phyloP scores from a whole-genome alignment of 2,888 invertebrate species.

The Hydraecia micacea region DNA sequence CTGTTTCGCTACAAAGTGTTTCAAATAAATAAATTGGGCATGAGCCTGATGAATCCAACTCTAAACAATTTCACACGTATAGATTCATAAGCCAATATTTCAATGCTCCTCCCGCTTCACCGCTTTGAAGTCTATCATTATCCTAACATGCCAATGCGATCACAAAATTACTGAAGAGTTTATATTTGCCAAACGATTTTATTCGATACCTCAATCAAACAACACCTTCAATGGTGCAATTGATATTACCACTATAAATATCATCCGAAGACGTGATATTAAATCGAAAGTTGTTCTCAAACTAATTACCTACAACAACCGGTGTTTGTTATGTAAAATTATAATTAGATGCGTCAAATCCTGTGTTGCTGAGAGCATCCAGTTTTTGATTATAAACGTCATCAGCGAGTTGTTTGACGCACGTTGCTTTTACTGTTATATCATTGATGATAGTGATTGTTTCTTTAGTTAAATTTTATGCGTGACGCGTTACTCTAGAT shows the following conservation, averaged over 20 bases:
- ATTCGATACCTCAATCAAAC: conserved; percentile 2
- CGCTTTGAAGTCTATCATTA: background rate
- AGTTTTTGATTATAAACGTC: conserved; percentile 61
- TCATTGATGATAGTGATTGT: conserved; percentile 35
- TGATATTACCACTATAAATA: conserved; percentile 52
- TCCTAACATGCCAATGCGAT: background rate
- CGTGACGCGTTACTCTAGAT: background rate
- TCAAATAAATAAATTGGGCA: background rate
- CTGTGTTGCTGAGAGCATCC: conserved; percentile 67
- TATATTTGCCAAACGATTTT: conserved; percentile 15
- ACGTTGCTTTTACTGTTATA: conserved; percentile 49
- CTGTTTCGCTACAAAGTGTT: background rate
- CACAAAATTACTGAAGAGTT: background rate
- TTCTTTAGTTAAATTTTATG: conserved; percentile 1
- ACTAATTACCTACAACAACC: conserved; percentile 75
- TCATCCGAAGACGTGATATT: conserved; percentile 60
- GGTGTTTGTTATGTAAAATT: conserved; percentile 79
- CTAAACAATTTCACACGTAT: background rate
- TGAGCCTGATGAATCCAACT: background rate
- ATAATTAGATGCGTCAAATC: conserved; percentile 75
- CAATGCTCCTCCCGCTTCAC: background rate
- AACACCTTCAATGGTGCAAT: conserved; percentile 47
- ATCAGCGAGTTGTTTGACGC: conserved; percentile 29
- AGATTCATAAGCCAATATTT: background rate
- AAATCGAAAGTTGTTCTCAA: conserved; percentile 80